Conservation (phyloP, 2,797 vertebrate species). For the Jordanella pulchra region DNA sequence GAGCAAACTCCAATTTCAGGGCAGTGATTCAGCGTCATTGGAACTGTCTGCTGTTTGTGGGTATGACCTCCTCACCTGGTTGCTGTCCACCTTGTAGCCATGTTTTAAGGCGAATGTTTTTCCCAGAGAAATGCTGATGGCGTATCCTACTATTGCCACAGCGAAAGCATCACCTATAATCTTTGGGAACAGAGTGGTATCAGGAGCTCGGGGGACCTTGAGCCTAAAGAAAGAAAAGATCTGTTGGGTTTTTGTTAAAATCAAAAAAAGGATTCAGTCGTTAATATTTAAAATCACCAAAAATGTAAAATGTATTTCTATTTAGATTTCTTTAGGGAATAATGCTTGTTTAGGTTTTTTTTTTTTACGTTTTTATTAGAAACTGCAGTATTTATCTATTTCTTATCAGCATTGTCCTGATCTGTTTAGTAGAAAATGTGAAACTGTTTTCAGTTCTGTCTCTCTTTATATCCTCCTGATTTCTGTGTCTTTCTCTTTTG, state of each 20-base stretch:
- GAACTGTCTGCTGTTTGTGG: conserved; percentile 12
- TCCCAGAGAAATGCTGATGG: conserved; percentile 91
- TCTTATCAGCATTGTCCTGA: conserved; percentile 6
- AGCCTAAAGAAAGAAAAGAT: conserved; percentile 72
- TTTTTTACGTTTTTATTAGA: conserved; percentile 3
- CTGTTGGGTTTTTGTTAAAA: conserved; percentile 1
- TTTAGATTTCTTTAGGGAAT: background rate
- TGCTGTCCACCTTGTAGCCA: conserved; percentile 93
- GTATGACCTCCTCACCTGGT: conserved; percentile 80
- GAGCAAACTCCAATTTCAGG: conserved; percentile 29
- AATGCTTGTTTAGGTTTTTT: conserved; percentile 6
- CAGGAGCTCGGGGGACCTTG: conserved; percentile 79
- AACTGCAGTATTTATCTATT: conserved; percentile 1
- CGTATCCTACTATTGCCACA: conserved; percentile 89
- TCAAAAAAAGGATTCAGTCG: background rate
- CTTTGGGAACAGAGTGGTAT: conserved; percentile 68
- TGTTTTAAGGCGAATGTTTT: conserved; percentile 93
- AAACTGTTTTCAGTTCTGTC: background rate
- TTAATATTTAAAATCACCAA: background rate
- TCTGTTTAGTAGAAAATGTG: conserved; percentile 11
- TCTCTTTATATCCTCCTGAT: background rate
- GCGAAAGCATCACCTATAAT: conserved; percentile 88
- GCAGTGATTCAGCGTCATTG: conserved; percentile 15
- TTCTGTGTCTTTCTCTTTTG: conserved; percentile 11
- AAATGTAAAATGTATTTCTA: background rate